Conservation (phyloP, 2,113 vertebrate genomes). For the human region DNA sequence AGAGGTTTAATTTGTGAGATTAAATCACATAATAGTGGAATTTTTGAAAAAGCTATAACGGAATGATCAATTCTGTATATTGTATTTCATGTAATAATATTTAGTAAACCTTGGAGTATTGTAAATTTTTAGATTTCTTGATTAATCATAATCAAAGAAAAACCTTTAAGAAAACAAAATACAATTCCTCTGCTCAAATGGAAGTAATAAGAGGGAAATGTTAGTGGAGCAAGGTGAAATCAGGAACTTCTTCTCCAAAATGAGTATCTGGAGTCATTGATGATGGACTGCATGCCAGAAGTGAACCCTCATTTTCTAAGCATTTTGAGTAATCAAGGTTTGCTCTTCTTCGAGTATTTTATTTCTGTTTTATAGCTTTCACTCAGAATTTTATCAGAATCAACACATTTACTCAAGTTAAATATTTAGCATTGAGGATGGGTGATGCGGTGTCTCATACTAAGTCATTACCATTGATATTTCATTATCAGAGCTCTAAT, state of each 20-base stretch:
- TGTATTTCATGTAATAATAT: background rate
- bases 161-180: background rate
- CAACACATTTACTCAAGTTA: background rate
- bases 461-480: background rate
- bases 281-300: background rate
- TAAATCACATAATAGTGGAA: background rate
- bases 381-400: background rate
- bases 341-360: background rate
- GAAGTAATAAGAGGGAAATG: background rate
- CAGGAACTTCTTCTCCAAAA: background rate
- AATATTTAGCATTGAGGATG: background rate
- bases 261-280: background rate
- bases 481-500: background rate
- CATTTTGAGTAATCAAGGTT: background rate
- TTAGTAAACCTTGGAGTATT: background rate
- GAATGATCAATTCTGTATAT: background rate
- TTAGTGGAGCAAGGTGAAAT: background rate
- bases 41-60: background rate
- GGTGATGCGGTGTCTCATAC: background rate
- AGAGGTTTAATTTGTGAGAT: constrained; percentile 25
- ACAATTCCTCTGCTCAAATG: background rate
- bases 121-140: background rate
- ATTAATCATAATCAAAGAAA: constrained; percentile 4
- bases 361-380: background rate
- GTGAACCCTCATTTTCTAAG: background rate